These are phyloP conservation scores for Gymnocephalus cernua DNA, from an alignment of 2,113 vertebrate genomes.

Conservation along the genomic window DNA sequence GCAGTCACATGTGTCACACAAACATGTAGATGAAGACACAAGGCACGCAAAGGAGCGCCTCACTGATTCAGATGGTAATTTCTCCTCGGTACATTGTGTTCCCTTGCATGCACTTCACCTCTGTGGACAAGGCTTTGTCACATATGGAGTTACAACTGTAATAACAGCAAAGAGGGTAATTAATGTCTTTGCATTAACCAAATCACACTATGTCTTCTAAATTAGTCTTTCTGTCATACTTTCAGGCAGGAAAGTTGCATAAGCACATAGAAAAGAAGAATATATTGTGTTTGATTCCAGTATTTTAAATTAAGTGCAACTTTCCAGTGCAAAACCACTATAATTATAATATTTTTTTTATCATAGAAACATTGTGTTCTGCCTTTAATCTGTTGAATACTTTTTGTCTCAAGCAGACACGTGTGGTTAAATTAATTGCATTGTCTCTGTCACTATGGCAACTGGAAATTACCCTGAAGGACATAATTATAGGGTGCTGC, in stretches of 20 bases:
- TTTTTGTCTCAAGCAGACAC: slow-evolving; percentile 18
- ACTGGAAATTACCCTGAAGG: slow-evolving; percentile 61
- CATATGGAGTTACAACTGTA: background rate
- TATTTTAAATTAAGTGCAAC: background rate
- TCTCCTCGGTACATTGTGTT: slow-evolving; percentile 40
- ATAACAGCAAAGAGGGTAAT: slow-evolving; percentile 50
- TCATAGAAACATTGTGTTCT: background rate
- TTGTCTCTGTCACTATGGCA: slow-evolving; percentile 71
- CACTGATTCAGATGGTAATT: slow-evolving; percentile 22
- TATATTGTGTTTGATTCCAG: background rate
- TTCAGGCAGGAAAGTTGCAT: background rate
- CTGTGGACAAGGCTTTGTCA: slow-evolving; percentile 8
- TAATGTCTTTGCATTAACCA: slow-evolving; percentile 16
- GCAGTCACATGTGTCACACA: slow-evolving; percentile 44
- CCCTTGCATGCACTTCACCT: slow-evolving; percentile 14
- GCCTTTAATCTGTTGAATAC: slow-evolving; percentile 1
- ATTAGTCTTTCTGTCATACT: slow-evolving; percentile 11
- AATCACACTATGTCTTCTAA: slow-evolving; percentile 20
- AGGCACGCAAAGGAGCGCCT: background rate
- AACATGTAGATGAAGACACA: background rate
- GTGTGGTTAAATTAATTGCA: slow-evolving; percentile 51
- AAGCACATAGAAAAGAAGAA: background rate
- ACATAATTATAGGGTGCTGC: slow-evolving; percentile 53
- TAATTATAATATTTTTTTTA: background rate
- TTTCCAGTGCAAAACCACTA: background rate